A percentile compares a stretch with the other conserved stretches of the same genome.
These are phyloP conservation scores for Lasioglossum morio DNA, from an alignment of 2,888 invertebrate species.

Conservation along the genomic window DNA sequence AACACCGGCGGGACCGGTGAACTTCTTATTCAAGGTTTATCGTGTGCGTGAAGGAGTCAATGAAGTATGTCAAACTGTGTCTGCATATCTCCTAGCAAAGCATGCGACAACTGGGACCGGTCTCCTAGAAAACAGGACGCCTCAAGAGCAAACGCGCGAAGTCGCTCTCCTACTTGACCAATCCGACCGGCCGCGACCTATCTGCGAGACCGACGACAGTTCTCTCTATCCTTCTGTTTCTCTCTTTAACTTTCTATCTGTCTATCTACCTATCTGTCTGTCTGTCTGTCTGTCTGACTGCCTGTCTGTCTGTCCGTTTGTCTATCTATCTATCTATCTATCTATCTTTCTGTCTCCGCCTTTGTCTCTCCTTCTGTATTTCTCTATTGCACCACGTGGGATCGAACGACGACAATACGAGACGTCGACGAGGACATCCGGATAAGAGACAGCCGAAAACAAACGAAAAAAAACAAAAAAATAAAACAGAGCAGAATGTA, in stretches of 20 bases:
- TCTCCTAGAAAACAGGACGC: conserved; percentile 31
- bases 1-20: not conserved
- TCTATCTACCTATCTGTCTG: not conserved
- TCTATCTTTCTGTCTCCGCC: conserved; percentile 31
- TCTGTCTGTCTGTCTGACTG: conserved; percentile 37
- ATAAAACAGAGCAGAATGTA: not conserved
- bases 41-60: conserved; percentile 15
- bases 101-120: conserved; percentile 44
- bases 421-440: conserved; percentile 54
- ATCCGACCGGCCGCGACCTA: not conserved
- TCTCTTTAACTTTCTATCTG: conserved; percentile 45
- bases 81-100: conserved; percentile 40
- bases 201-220: not conserved
- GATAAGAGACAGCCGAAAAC: not conserved
- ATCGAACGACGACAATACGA: conserved; percentile 55
- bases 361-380: conserved; percentile 45
- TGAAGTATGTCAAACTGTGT: conserved; percentile 64
- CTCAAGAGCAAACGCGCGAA: conserved; percentile 1
- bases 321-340: conserved; percentile 48
- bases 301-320: conserved; percentile 14
- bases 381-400: conserved; percentile 66
- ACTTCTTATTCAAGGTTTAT: not conserved
- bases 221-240: conserved; percentile 15
- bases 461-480: not conserved
- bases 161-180: not conserved